phyloP scores from a whole-genome alignment of 2,888 invertebrate genomes.

The Cheilosia variabilis region DNA sequence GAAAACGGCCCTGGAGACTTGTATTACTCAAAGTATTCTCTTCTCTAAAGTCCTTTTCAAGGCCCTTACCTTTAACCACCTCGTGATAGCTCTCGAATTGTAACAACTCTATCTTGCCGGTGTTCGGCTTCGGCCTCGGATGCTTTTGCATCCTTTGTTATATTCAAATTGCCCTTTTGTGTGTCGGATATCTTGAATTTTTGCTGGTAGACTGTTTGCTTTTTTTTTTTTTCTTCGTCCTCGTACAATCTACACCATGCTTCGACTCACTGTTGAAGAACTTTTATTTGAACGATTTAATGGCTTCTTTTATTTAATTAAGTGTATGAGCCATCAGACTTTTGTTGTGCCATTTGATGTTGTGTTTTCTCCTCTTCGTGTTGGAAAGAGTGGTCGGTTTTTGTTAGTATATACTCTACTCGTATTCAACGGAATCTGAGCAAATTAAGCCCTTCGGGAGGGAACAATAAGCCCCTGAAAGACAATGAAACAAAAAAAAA shows the following conservation, averaged over 20 bases:
- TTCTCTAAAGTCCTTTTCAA: conserved; percentile 8
- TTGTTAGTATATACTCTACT: neutral
- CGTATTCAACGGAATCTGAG: conserved; percentile 32
- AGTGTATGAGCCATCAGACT: conserved; percentile 70
- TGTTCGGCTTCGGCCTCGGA: conserved; percentile 5
- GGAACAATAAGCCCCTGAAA: conserved; percentile 13
- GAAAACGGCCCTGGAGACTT: conserved; percentile 10
- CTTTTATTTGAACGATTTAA: conserved; percentile 72
- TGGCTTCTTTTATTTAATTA: conserved; percentile 74
- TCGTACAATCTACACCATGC: conserved; percentile 2
- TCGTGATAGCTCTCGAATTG: conserved; percentile 45
- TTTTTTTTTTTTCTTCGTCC: conserved; percentile 1
- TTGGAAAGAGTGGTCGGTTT: conserved; percentile 24
- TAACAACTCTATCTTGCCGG: conserved; percentile 50
- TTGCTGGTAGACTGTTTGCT: conserved; percentile 42
- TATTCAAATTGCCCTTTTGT: conserved; percentile 66
- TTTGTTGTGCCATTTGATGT: conserved; percentile 63
- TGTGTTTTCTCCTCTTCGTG: conserved; percentile 41
- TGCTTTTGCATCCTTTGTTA: conserved; percentile 47
- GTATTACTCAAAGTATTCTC: conserved; percentile 22
- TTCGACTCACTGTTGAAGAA: conserved; percentile 56
- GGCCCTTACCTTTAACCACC: conserved; percentile 29
- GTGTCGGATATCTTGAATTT: conserved; percentile 55
- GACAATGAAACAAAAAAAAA: conserved; percentile 55
- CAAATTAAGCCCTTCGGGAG: conserved; percentile 32